Conservation (phyloP, 1,140 invertebrate species). For the Cyrtorhinus lividipennis region DNA sequence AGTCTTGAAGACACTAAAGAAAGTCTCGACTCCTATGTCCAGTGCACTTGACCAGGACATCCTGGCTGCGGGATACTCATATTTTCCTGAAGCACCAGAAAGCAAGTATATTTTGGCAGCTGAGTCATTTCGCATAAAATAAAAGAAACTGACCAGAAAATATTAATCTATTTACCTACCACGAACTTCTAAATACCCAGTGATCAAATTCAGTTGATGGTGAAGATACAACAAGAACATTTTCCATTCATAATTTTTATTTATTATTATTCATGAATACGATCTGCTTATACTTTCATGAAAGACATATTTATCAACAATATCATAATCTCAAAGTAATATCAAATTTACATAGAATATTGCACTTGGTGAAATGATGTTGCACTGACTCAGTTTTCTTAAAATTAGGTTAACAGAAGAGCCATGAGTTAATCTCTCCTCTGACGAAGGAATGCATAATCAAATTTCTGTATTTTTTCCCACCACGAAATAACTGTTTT, state of each 20-base stretch:
- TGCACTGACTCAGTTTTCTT: background rate
- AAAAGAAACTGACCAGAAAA: background rate
- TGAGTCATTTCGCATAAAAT: background rate
- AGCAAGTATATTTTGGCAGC: background rate
- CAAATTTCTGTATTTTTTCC: too few species aligned
- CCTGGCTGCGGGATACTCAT: background rate
- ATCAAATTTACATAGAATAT: background rate
- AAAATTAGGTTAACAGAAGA: background rate
- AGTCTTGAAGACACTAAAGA: background rate
- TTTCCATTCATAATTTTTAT: background rate
- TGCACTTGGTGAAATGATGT: slow-evolving; percentile 4
- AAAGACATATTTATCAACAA: background rate
- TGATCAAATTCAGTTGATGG: background rate
- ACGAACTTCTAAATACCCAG: background rate
- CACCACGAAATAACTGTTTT: too few species aligned
- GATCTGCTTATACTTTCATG: background rate
- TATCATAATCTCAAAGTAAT: background rate
- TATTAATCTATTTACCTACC: background rate
- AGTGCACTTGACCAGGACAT: too few species aligned
- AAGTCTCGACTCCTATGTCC: background rate
- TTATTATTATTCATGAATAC: background rate
- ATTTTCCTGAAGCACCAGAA: background rate
- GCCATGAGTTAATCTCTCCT: background rate
- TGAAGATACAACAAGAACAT: background rate
- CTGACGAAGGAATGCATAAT: background rate